phyloP scores from a whole-genome alignment of 2,888 invertebrate species.

The Drosophila limbata region DNA sequence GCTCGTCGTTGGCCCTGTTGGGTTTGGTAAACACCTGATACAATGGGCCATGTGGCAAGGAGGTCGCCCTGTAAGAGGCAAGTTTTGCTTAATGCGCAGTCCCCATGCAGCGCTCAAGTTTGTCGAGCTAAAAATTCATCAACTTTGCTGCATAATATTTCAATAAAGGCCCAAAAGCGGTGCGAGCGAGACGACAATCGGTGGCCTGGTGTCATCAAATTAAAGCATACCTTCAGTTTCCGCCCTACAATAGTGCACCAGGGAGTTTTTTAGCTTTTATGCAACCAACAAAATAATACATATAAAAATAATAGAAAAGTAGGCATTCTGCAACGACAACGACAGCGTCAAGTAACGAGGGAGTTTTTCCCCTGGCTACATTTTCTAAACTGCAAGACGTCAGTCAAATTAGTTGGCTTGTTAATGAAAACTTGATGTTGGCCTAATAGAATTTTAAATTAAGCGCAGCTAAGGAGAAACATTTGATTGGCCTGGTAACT shows the following conservation, averaged over 20 bases:
- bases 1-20: constrained; percentile 25
- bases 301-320: constrained; percentile 9
- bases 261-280: constrained; percentile 68
- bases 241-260: constrained; percentile 68
- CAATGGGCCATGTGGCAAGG: constrained; percentile 42
- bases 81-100: constrained; percentile 72
- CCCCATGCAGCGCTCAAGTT: constrained; percentile 69
- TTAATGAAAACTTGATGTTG: constrained; percentile 57
- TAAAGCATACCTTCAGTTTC: constrained; percentile 58
- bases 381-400: constrained; percentile 49
- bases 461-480: constrained; percentile 5
- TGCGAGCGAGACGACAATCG: constrained; percentile 23
- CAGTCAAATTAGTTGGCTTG: constrained; percentile 64
- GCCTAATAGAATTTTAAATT: constrained; percentile 65
- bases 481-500: not conserved
- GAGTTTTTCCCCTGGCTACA: constrained; percentile 28
- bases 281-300: constrained; percentile 13
- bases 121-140: constrained; percentile 76
- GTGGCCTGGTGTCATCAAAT: constrained; percentile 67
- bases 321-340: constrained; percentile 28
- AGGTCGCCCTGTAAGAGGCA: constrained; percentile 29
- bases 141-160: constrained; percentile 81
- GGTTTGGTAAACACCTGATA: constrained; percentile 74
- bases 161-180: constrained; percentile 59
- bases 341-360: not conserved